A percentile compares a stretch with the other conserved stretches of the same genome.
These are phyloP conservation scores for Patiria pectinifera DNA, from an alignment of 53 echinoderm and acorn worm genomes.

Conservation along the genomic window DNA sequence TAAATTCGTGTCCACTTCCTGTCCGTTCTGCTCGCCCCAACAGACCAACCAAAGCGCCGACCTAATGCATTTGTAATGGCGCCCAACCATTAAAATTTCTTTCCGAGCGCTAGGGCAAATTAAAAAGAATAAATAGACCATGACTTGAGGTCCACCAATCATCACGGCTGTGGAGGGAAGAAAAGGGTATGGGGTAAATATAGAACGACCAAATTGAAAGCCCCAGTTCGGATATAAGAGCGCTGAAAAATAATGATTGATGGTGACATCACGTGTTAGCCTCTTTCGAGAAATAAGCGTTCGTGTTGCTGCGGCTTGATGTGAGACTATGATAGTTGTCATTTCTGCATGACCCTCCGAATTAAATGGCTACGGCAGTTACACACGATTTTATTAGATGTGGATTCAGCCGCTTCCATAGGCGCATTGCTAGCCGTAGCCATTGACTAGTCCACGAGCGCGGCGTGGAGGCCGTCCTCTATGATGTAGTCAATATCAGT, in stretches of 20 bases:
- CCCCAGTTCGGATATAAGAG: neutral
- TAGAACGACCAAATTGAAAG: neutral
- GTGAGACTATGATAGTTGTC: neutral
- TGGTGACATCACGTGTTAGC: neutral
- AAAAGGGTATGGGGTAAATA: neutral
- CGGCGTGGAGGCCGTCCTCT: too few species aligned
- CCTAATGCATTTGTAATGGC: slow-evolving; percentile 1
- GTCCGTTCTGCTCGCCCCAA: neutral
- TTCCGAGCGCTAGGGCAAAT: neutral
- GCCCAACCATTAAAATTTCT: neutral
- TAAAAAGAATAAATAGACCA: neutral
- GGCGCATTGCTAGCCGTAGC: neutral
- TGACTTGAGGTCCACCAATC: neutral
- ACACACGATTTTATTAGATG: too few species aligned
- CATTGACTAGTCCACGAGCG: too few species aligned
- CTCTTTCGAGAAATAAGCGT: neutral
- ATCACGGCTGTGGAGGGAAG: neutral
- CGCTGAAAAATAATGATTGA: neutral
- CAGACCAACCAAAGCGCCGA: neutral
- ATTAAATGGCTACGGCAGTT: too few species aligned
- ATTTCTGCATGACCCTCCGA: too few species aligned
- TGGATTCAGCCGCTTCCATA: neutral
- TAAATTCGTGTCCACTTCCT: neutral
- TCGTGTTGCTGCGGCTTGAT: neutral
- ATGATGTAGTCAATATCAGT: too few species aligned